Evolutionary conservation across 2,113 vertebrate species (phyloP), one percentile per base, ranked within the genome.

Genomic region (Lichenostomus cassidix): DNA sequence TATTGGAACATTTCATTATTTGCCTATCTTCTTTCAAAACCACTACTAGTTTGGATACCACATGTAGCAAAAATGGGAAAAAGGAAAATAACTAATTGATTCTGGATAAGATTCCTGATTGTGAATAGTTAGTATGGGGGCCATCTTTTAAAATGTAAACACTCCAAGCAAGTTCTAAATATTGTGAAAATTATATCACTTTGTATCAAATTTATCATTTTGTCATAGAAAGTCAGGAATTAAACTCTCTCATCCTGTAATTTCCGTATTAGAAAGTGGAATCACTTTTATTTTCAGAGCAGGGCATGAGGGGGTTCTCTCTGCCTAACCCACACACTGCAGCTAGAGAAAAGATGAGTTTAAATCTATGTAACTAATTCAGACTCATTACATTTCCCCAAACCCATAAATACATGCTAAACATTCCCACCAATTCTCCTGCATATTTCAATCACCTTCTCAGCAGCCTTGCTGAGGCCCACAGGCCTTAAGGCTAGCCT

Each of bases 221-320:
- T 29, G 21, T 56, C 21, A 52, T 31, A 17, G 29, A 44, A 67
- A 67, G 2, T 11, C 1, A 0, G 4, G 25, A 50, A 22, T 44
- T 31, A 68, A 59, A 21, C 13, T 27, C 25, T 28, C 14, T 5
- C 31, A 35, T 0, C 0, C 37, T 77, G 37, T 52, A 37, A 52
- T 68, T 77, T 77, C 46, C 52, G 27, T 44, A 37, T 44, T 12
- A 77, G 44, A 68, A 68, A 68, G 44, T 52, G 27, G 11, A 86
- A 59, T 25, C 35, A 25, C 31, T 77, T 56, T 49, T 68, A 19
- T 68, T 67, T 42, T 44, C 53, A 18, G 25, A 14, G 31, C 14
- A 12, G 18, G 17, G 17, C 14, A 27, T 18, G 37, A 44, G 27
- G 21, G 25, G 17, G 33, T 52, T 68, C 7, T 60, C 25, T 59